Conservation (phyloP, 2,888 invertebrate genomes). For the Minunthozetes semirufus region DNA sequence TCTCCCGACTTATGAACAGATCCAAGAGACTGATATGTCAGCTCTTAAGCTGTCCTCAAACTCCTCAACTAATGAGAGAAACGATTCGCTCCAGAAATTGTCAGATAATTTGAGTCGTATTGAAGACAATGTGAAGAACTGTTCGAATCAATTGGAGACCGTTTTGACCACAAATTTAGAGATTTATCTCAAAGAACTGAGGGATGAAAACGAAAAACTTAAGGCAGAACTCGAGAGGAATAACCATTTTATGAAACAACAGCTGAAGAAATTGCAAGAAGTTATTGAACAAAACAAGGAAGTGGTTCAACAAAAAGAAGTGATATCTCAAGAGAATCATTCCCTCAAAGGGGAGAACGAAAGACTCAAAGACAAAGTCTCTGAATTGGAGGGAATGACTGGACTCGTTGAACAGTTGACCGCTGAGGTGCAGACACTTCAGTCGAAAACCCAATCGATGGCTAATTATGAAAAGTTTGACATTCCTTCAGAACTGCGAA, state of each 20-base stretch:
- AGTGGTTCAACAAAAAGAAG: neutral
- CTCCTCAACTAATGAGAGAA: neutral
- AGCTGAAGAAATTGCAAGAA: conserved; percentile 6
- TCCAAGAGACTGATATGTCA: too few relatives aligned
- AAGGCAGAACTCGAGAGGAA: neutral
- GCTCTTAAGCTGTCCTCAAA: too few relatives aligned
- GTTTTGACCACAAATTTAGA: neutral
- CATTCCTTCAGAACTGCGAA: neutral
- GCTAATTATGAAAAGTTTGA: conserved; percentile 1
- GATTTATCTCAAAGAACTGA: neutral
- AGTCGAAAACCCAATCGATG: neutral
- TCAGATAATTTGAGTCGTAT: neutral
- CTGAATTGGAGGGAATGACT: neutral
- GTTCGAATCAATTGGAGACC: neutral
- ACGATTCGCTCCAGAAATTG: neutral
- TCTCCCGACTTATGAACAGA: neutral
- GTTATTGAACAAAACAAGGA: neutral
- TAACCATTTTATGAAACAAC: conserved; percentile 19
- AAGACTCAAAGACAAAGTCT: neutral
- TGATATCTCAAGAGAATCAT: neutral
- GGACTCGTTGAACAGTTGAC: neutral
- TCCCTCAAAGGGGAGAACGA: neutral
- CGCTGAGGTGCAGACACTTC: neutral
- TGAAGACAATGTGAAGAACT: neutral
- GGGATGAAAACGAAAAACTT: conserved; percentile 22